Percentiles rank a stretch among this genome's conserved stretches.
Conservation (phyloP, 2,797 vertebrate species). For the Danio jaintianensis region DNA sequence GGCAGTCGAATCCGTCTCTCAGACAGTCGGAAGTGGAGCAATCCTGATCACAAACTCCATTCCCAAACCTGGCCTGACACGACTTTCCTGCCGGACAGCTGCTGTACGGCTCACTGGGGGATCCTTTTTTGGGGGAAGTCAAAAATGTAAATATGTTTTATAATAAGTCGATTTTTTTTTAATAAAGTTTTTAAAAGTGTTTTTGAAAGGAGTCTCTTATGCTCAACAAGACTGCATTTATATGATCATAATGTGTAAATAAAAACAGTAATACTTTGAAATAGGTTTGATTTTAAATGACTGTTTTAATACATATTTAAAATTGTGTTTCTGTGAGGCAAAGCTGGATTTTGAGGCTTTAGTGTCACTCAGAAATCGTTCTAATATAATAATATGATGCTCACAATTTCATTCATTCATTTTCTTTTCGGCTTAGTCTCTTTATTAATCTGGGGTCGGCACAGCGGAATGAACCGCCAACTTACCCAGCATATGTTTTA, state of each 20-base stretch:
- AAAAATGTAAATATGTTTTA: not conserved
- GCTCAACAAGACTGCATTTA: not conserved
- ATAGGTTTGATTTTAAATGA: fast-evolving
- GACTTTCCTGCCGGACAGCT: constrained; percentile 74
- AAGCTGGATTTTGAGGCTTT: too few relatives aligned
- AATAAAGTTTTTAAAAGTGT: too few relatives aligned
- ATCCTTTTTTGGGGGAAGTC: constrained; percentile 59
- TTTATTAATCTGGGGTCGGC: too few relatives aligned
- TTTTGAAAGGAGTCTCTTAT: not conserved
- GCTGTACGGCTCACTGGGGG: constrained; percentile 79
- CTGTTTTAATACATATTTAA: not conserved
- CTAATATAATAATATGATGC: too few relatives aligned
- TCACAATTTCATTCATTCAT: too few relatives aligned
- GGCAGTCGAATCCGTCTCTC: constrained; percentile 87
- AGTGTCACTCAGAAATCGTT: not conserved
- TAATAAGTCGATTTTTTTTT: too few relatives aligned
- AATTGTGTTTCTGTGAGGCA: too few relatives aligned
- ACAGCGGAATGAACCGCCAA: too few relatives aligned
- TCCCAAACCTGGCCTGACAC: constrained; percentile 82
- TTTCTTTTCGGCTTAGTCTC: too few relatives aligned
- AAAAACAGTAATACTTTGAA: not conserved
- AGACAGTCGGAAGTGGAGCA: constrained; percentile 83
- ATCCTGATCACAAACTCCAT: constrained; percentile 81
- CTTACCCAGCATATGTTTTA: too few relatives aligned
- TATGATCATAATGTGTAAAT: not conserved